A percentile compares a stretch with the other conserved stretches of the same genome.
phyloP scores from a whole-genome alignment of 1,140 invertebrate species.

The Drosophila trapezifrons region DNA sequence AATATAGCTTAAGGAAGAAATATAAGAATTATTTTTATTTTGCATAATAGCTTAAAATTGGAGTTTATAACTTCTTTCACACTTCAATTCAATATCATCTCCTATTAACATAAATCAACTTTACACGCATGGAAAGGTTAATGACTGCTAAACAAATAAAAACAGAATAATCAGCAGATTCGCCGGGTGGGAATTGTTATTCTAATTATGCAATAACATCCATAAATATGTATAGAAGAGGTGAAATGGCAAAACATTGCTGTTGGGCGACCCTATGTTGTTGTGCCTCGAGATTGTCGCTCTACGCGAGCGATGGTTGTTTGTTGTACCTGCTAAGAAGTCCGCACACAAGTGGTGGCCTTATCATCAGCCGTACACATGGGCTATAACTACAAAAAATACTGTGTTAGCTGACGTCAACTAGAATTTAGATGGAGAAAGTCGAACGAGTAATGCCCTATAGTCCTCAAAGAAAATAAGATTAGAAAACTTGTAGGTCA shows the following conservation, averaged over 20 bases:
- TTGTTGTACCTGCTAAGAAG: slow-evolving; percentile 13
- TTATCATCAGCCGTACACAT: slow-evolving; percentile 31
- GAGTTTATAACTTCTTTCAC: not conserved
- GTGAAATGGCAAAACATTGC: slow-evolving; percentile 19
- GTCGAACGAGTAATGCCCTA: slow-evolving; percentile 4
- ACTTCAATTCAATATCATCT: not conserved
- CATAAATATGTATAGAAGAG: slow-evolving; percentile 45
- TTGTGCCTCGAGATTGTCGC: slow-evolving; percentile 13
- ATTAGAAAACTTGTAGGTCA: not conserved
- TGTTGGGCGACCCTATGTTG: slow-evolving; percentile 10
- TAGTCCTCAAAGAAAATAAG: not conserved
- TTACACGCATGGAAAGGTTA: slow-evolving; percentile 20
- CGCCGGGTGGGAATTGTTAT: slow-evolving; percentile 38
- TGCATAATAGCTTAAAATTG: not conserved
- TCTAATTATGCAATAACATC: slow-evolving; percentile 44
- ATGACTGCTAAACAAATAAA: slow-evolving; percentile 25
- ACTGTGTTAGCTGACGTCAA: slow-evolving; percentile 41
- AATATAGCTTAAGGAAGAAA: not conserved
- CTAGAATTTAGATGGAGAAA: slow-evolving; percentile 10
- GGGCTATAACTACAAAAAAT: slow-evolving; percentile 12
- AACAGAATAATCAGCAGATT: slow-evolving; percentile 17
- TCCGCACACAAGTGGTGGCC: slow-evolving; percentile 9
- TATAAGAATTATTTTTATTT: not conserved
- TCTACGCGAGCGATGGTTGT: slow-evolving; percentile 1
- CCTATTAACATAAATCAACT: not conserved